Evolutionary conservation across 2,888 invertebrate genomes (phyloP).

Genomic region (Noctua janthe): DNA sequence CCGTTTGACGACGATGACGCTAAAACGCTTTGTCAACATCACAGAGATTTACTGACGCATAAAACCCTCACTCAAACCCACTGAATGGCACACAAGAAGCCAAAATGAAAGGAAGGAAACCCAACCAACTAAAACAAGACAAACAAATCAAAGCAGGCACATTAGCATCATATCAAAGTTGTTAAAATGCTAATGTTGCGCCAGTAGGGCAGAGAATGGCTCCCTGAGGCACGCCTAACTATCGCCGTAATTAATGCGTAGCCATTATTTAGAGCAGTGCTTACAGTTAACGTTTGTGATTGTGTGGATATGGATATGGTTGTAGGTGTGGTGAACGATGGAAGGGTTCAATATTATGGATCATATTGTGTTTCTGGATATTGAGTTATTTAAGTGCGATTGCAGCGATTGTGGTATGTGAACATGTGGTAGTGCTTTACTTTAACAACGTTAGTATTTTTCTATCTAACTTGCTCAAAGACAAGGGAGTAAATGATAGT

Average conservation of each 20-base stretch:
- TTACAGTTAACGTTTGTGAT: conserved; percentile 66
- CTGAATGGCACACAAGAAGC: conserved; percentile 37
- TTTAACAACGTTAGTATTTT: background rate
- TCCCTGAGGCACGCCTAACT: conserved; percentile 64
- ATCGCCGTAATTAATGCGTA: conserved; percentile 69
- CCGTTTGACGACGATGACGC: conserved; percentile 4
- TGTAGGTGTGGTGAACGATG: conserved; percentile 8
- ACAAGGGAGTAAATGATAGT: background rate
- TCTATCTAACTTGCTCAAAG: background rate
- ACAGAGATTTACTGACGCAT: conserved; percentile 34
- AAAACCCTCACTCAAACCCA: conserved; percentile 27
- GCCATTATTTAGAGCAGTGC: conserved; percentile 70
- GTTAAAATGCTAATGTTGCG: conserved; percentile 68
- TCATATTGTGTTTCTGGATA: background rate
- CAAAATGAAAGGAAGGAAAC: conserved; percentile 61
- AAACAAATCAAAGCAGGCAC: conserved; percentile 65
- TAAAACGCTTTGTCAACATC: conserved; percentile 12
- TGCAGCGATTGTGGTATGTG: background rate
- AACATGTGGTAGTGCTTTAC: background rate
- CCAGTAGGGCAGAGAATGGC: conserved; percentile 65
- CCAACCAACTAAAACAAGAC: conserved; percentile 61
- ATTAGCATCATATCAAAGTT: conserved; percentile 65
- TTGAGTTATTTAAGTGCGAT: background rate
- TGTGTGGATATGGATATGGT: conserved; percentile 31
- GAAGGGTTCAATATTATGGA: conserved; percentile 2